Evolutionary conservation across 2,797 vertebrate genomes (phyloP), one percentile per base, ranked within the genome.

Genomic region (Okamejei kenojei): DNA sequence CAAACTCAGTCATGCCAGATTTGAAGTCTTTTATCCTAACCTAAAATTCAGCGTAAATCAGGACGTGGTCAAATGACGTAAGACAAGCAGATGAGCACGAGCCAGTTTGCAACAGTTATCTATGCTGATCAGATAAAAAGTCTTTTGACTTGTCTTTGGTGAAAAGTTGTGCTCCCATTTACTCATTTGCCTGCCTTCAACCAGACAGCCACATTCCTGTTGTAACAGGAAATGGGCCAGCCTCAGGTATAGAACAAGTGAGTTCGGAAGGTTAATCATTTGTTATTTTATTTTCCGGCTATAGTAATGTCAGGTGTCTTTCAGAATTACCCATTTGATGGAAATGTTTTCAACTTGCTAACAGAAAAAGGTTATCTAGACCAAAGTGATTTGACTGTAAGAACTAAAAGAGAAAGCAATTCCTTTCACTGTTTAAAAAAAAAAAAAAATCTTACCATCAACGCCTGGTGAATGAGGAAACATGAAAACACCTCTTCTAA

Each of bases 41-140:
- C 84, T 19, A 68, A 86, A 35, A 88, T 35, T 35, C n/a, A 68
- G 17, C 65, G 63, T 68, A 17, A 68, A 68, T 35, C n/a, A 88
- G 84, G 63, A 88, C 61, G 26, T 84, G 81, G 81, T 84, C 81
- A 84, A 84, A 88, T 88, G n/a, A 88, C 61, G n/a, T 10, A 88
- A 7, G n/a, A 88, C n/a, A 68, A 88, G 63, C n/a, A 32, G 61
- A 32, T 21, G n/a, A 88, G 65, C 84, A 65, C 61, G 15, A 32
- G 63, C 21, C n/a, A 17, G 17, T 17, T 88, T 88, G 35, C 84
- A 68, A 68, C n/a, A 35, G 15, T 88, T 88, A 88, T 65, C 82
- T 68, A 32, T 17, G 10, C 63, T 88, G 84, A 8, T 88, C 63
- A 68, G 84, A 88, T 88, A 35, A 88, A 68, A n/a, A 68, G 63